A percentile compares a stretch with the other conserved stretches of the same genome.
Evolutionary conservation across 37 sponge, comb jelly and placozoan genomes (phyloP).

Genomic region (Chondrilla cf. caribensis): DNA sequence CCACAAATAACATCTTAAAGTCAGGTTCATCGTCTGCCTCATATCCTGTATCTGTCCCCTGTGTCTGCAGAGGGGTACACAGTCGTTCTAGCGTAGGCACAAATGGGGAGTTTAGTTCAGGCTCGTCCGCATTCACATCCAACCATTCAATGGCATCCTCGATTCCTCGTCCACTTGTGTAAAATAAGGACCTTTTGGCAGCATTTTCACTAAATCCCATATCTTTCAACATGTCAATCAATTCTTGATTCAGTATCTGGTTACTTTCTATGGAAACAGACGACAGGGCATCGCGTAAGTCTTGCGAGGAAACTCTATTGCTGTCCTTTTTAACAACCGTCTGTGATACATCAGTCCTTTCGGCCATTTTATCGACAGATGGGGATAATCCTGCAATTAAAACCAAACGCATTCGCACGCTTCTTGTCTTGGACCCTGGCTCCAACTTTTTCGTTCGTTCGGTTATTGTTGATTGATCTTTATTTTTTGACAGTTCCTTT

Average conservation of each 20-base stretch:
- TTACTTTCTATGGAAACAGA: not conserved
- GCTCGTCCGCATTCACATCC: conserved; percentile 63
- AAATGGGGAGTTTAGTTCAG: conserved; percentile 61
- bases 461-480: not conserved
- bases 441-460: not conserved
- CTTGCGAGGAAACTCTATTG: not conserved
- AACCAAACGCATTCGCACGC: too few relatives aligned
- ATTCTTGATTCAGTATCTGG: conserved; percentile 18
- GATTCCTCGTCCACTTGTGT: conserved; percentile 54
- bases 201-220: conserved; percentile 81
- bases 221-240: conserved; percentile 42
- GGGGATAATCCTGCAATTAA: not conserved
- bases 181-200: conserved; percentile 55
- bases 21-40: conserved; percentile 7
- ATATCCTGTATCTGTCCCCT: not conserved
- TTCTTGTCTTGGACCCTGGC: not conserved
- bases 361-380: conserved; percentile 7
- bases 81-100: conserved; percentile 3
- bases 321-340: not conserved
- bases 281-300: not conserved
- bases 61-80: too few relatives aligned
- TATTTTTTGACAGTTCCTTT: not conserved
- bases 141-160: conserved; percentile 72
- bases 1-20: conserved; percentile 80
- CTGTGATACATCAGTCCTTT: not conserved